Evolutionary conservation across 2,888 invertebrate species (phyloP).

Genomic region (Pseudococcus viburni): DNA sequence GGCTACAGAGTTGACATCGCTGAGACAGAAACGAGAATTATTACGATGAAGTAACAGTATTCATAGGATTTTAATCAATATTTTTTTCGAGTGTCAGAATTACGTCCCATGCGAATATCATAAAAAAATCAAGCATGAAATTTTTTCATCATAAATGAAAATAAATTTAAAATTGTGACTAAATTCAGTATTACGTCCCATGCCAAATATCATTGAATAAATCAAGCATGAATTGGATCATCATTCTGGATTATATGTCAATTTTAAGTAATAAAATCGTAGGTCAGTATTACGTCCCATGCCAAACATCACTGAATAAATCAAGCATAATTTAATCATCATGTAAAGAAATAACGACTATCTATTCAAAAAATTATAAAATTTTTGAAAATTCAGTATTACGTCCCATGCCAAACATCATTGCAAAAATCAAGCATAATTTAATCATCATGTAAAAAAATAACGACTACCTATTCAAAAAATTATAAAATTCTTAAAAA

Average conservation of each 20-base stretch:
- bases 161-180: background rate
- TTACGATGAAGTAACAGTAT: background rate
- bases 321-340: conserved; percentile 40
- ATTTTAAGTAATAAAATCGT: too few relatives aligned
- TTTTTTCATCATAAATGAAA: background rate
- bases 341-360: background rate
- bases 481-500: background rate
- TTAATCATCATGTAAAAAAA: background rate
- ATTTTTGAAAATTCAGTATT: background rate
- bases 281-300: conserved; percentile 53
- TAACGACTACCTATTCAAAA: background rate
- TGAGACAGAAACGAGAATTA: background rate
- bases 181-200: conserved; percentile 27
- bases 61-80: background rate
- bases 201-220: conserved; percentile 2
- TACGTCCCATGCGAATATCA: too few relatives aligned
- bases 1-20: background rate
- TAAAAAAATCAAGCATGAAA: conserved; percentile 32
- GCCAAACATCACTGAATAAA: conserved; percentile 40
- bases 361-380: background rate
- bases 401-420: conserved; percentile 10
- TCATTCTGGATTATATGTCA: too few relatives aligned
- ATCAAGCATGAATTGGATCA: conserved; percentile 1
- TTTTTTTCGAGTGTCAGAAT: background rate
- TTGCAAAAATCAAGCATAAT: background rate